Percentiles rank a stretch among this genome's conserved stretches.
Evolutionary conservation across 2,888 invertebrate species (phyloP).

Genomic region (Xestia sexstrigata): DNA sequence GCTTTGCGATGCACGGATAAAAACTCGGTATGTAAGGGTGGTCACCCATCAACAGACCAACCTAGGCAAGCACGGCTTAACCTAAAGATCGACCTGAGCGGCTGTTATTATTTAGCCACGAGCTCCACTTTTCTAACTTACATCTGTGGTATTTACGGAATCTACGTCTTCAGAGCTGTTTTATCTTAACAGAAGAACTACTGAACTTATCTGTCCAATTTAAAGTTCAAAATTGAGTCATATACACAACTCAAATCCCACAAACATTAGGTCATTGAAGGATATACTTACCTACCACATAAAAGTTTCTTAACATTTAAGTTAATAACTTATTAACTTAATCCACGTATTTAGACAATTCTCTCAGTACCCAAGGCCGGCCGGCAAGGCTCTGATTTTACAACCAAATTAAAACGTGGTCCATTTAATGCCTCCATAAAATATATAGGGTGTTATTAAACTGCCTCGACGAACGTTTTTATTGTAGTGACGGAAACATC

Average conservation of each 20-base stretch:
- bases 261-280: not conserved
- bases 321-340: not conserved
- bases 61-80: too few species aligned
- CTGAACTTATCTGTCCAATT: not conserved
- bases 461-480: constrained; percentile 69
- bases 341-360: constrained; percentile 25
- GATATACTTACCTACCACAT: constrained; percentile 1
- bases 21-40: too few species aligned
- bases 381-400: constrained; percentile 72
- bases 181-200: not conserved
- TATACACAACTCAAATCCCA: not conserved
- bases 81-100: too few species aligned
- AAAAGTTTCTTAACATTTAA: not conserved
- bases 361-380: constrained; percentile 35
- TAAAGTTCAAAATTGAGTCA: constrained; percentile 12
- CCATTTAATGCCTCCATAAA: constrained; percentile 78
- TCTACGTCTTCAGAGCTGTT: not conserved
- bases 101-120: too few species aligned
- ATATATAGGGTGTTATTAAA: constrained; percentile 76
- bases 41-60: too few species aligned
- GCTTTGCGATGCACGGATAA: too few species aligned
- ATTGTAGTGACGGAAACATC: constrained; percentile 68
- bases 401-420: constrained; percentile 78
- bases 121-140: too few species aligned
- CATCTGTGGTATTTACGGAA: not conserved